Evolutionary conservation across 2,888 invertebrate genomes (phyloP), one percentile per base, ranked within the genome.

Genomic region (Cantharis rufa): DNA sequence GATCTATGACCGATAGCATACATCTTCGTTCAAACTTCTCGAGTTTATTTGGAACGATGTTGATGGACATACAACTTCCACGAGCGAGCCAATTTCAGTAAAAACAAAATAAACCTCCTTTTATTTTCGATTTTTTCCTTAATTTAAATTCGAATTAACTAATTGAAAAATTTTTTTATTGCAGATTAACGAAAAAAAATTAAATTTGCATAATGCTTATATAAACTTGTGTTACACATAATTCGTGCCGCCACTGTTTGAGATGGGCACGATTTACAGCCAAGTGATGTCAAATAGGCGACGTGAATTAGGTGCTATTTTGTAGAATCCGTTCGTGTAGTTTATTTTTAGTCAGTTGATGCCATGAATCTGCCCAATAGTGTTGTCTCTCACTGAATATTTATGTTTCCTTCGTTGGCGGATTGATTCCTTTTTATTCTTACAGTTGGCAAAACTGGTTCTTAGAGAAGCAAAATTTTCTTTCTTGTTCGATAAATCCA

Each of bases 1-100:
- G 85, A 85, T 84, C 84, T 84, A 84, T 84, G 84, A 84, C 84
- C 84, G 83, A 84, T 84, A 82, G 79, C 79, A 80, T 66, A 66
- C 80, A 82, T 81, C 81, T 81, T 80, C 79, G 76, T 77, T 79
- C 76, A 75, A 75, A 73, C 79, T 74, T 76, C 79, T 79, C 73
- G 72, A 76, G 80, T 80, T 83, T 82, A 82, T 81, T 83, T 82
- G 78, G 76, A 78, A 70, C 62, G 63, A 62, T 68, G 82, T 71
- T 81, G 83, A 83, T 75, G 79, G 83, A 83, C 80, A 81, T 76
- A 82, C 80, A 80, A 78, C 82, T 81, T 81, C 82, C 80, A 77
- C 79, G 78, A 66, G 21, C 74, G 74, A 48, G 63, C n/a, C 32
- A 62, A 24, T 64, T n/a, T 32, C 15, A 32, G 64, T 32, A 13